Evolutionary conservation across 2,797 vertebrate species (phyloP), one percentile per base, ranked within the genome.

Genomic region (Paratrypauchen microcephalus): DNA sequence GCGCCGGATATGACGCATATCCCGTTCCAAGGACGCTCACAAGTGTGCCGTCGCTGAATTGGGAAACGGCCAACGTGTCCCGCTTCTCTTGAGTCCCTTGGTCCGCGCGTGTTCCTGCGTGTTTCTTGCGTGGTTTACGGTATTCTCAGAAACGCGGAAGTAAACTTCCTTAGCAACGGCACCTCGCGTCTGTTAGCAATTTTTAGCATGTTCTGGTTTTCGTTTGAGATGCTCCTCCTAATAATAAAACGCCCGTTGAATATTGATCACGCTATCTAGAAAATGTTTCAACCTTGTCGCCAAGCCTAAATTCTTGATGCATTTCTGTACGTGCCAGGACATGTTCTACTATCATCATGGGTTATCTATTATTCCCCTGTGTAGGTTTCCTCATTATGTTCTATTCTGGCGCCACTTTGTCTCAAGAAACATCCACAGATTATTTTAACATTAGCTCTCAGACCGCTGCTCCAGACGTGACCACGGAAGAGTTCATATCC

Each of bases 151-250:
- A 18, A 62, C 84, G 41, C 89, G 88, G 89, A 91, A 88, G 84
- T 83, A 1, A 23, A 73, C 84, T 90, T 91, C 91, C 90, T 88
- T 91, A 23, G 81, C 13, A 88, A 92, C 90, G 8, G 52, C 24
- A 77, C 67, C 73, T 68, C 76, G 61, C 61, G 39, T 63, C 61
- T 26, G 5, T 63, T 23, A 72, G 5, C 4, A 11, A 1, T 32
- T 8, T 2, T 1, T 52, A 48, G 41, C 23, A 18, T 47, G 21
- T 4, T 41, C 45, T 41, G 18, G n/a, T 47, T 26, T 3, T 16
- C 15, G 1, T 24, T 64, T 48, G 3, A 64, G 41, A 9, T 28
- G 23, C 16, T 26, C 4, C 13, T 21, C 18, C 16, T 19, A 48
- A 50, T 50, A 45, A 19, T 50, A 50, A 19, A 50, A 50, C 4